Percentiles rank a stretch among this genome's conserved stretches.
phyloP scores from a whole-genome alignment of 2,797 vertebrate genomes.

The Periophthalmus magnuspinnatus region DNA sequence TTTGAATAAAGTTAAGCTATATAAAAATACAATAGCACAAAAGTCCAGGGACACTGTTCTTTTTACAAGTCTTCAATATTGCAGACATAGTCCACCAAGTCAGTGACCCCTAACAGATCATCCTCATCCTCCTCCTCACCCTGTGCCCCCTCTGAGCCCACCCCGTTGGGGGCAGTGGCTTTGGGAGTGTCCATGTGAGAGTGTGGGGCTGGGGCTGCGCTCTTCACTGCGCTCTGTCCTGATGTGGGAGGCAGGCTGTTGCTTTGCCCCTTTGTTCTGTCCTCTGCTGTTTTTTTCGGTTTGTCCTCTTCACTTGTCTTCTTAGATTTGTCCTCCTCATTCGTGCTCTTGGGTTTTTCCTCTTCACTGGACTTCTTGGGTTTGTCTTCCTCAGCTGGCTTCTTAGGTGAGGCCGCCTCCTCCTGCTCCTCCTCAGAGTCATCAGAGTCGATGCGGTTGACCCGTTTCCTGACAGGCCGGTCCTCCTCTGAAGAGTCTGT shows the following conservation, averaged over 20 bases:
- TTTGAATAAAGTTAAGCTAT: constrained; percentile 67
- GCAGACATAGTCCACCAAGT: constrained; percentile 99
- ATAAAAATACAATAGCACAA: constrained; percentile 70
- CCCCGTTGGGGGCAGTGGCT: constrained; percentile 85
- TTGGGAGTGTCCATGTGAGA: constrained; percentile 66
- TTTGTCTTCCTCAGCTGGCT: constrained; percentile 56
- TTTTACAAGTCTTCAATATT: constrained; percentile 97
- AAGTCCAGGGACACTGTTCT: constrained; percentile 56
- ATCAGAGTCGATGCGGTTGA: constrained; percentile 92
- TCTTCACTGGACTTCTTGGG: constrained; percentile 64
- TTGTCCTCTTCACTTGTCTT: constrained; percentile 66
- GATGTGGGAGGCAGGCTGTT: constrained; percentile 86
- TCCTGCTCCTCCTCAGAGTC: constrained; percentile 62
- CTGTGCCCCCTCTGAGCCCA: constrained; percentile 80
- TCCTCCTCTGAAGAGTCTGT: constrained; percentile 83
- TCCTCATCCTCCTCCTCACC: constrained; percentile 94
- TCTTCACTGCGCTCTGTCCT: constrained; percentile 88
- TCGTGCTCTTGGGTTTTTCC: constrained; percentile 35
- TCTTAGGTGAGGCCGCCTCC: constrained; percentile 62
- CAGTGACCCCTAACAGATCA: constrained; percentile 96
- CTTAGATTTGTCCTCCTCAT: background rate
- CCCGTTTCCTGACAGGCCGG: constrained; percentile 86
- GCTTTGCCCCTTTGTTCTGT: constrained; percentile 83
- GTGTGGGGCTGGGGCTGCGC: constrained; percentile 55
- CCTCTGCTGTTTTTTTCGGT: constrained; percentile 54